Base-by-base conservation (phyloP, 2,888 invertebrate genomes). In the Caenorhabditis uteleia region DNA sequence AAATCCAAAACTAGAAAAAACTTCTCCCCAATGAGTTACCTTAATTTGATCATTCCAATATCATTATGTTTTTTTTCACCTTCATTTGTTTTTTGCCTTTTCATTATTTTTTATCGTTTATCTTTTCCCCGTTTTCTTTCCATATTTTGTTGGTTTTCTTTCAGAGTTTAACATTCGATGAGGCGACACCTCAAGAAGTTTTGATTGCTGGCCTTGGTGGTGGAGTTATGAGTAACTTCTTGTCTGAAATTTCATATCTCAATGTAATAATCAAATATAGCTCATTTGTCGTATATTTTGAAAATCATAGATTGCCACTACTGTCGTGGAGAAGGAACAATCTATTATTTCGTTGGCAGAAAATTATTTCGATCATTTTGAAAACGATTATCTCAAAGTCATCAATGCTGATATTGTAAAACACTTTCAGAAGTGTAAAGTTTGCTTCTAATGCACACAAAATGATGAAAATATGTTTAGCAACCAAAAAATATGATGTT, bases 171-270 rank as follows among this genome's bases (percentile, higher is more conserved):
- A 48, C 29, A 18, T 66, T 70, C 29, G 59, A 62, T n/a, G 46
- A 61, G 3, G 43, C 25, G 14, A 50, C 56, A 20, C 53, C 50
- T 16, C 61, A 70, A 7, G 46, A 59, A 23, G 47, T 70, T 14
- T 40, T 70, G 25, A 56, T 70, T 38, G 65, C 55, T 7, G 70
- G 70, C 14, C 57, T 70, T 1, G 70, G 70, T 10, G 70, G 70
- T 6, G 70, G 70, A 1, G 62, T 66, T 4, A 60, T 60, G 56
- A 66, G 66, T 45, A 66, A 59, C 29, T 70, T 70, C 20, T 40
- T 70, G 3, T 66, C 66, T 2, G 48, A 66, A 36, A 55, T 70
- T 8, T 40, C 54, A 5, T 66, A 53, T 18, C 25, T 66, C 14
- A 66, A 60, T 25, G 66, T 66, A 18, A 42, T 38, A 10, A 18